Percentiles rank a stretch among this genome's conserved stretches.
These are phyloP conservation scores for Muscina levida DNA, from an alignment of 2,888 invertebrate genomes.

Conservation along the genomic window DNA sequence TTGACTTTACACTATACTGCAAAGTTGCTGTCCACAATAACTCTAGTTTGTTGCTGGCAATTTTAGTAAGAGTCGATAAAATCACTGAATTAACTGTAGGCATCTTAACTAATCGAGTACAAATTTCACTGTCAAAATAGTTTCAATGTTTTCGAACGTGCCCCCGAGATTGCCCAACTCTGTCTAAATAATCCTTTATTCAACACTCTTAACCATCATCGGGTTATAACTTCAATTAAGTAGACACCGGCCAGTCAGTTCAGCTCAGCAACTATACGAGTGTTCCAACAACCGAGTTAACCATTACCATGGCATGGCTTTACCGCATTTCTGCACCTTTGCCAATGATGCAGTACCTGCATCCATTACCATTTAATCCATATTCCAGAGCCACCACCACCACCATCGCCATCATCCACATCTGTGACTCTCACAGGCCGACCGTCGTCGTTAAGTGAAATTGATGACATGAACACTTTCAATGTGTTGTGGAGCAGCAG, in stretches of 20 bases:
- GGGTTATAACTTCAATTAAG: constrained; percentile 58
- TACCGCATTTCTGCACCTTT: constrained; percentile 49
- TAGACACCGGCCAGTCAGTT: constrained; percentile 33
- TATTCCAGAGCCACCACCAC: constrained; percentile 8
- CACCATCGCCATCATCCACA: neutral
- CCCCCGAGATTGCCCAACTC: constrained; percentile 14
- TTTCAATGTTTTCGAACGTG: too few species aligned
- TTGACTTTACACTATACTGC: too few species aligned
- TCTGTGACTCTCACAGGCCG: constrained; percentile 11
- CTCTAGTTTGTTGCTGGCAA: too few species aligned
- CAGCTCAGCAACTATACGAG: constrained; percentile 3
- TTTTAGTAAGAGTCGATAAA: too few species aligned
- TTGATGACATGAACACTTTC: constrained; percentile 67
- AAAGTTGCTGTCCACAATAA: too few species aligned
- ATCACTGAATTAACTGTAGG: too few species aligned
- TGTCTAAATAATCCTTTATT: constrained; percentile 46
- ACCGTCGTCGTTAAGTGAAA: constrained; percentile 69
- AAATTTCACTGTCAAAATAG: too few species aligned
- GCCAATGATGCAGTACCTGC: constrained; percentile 22
- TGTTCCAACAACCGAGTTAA: neutral
- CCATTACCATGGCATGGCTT: neutral
- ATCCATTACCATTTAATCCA: constrained; percentile 57
- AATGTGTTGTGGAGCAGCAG: constrained; percentile 38
- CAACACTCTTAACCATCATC: constrained; percentile 47
- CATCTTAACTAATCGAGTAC: too few species aligned